A percentile compares a stretch with the other conserved stretches of the same genome.
Conservation (phyloP, 2,113 vertebrate genomes). For the Ceratotherium simum region DNA sequence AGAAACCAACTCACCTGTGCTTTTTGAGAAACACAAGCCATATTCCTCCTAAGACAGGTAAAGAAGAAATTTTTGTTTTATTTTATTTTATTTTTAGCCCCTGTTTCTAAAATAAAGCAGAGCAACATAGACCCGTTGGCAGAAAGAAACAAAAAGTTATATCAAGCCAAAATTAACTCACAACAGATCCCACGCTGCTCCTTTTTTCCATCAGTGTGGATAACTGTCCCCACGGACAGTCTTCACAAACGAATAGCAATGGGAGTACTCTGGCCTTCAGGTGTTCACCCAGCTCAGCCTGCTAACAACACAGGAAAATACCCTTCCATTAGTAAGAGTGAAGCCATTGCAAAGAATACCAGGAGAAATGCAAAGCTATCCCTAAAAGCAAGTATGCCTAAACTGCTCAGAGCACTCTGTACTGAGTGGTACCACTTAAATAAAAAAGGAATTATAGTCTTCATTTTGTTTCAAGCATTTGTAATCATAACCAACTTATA, state of each 20-base stretch:
- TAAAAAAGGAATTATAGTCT: background rate
- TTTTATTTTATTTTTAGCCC: conserved; percentile 1
- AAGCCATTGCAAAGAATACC: background rate
- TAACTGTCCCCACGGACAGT: background rate
- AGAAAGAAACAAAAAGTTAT: conserved; percentile 1
- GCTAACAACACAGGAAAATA: background rate
- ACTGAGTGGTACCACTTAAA: background rate
- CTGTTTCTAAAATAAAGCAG: conserved; percentile 51
- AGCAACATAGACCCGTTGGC: background rate
- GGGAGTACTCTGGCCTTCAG: background rate
- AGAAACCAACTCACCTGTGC: background rate
- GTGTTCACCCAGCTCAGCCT: background rate
- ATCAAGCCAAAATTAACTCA: background rate
- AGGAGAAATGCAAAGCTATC: background rate
- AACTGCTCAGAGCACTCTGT: background rate
- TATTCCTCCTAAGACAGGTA: conserved; percentile 59
- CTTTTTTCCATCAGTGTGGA: background rate
- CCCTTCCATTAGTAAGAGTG: background rate
- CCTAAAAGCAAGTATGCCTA: background rate
- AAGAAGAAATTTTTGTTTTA: conserved; percentile 16
- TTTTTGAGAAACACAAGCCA: conserved; percentile 52
- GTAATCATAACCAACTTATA: background rate
- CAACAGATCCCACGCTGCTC: background rate
- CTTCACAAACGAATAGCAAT: background rate
- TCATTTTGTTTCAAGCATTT: background rate